Evolutionary conservation across 2,888 invertebrate species (phyloP).

Genomic region (Lycocerus yunnanus): DNA sequence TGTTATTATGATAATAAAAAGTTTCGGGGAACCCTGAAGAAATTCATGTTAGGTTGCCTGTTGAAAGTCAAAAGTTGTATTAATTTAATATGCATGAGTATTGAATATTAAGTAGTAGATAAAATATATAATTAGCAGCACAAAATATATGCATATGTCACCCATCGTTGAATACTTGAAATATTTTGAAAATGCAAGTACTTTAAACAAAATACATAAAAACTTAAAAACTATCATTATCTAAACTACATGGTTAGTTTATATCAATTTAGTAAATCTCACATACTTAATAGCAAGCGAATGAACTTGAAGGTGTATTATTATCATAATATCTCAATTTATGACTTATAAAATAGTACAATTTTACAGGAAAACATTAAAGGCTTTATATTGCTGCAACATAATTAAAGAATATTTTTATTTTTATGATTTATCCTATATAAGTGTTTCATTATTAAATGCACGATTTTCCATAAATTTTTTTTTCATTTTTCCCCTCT

Average conservation of each 20-base stretch:
- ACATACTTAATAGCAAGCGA: conserved; percentile 48
- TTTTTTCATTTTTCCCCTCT: background rate
- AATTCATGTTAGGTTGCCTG: too few species aligned
- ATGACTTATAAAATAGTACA: background rate
- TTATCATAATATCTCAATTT: conserved; percentile 47
- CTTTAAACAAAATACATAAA: conserved; percentile 45
- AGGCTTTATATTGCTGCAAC: background rate
- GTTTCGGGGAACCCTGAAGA: too few species aligned
- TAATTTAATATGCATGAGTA: too few species aligned
- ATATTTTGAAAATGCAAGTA: conserved; percentile 22
- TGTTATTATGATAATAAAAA: too few species aligned
- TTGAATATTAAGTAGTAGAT: too few species aligned
- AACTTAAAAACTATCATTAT: conserved; percentile 49
- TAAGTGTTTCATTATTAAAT: background rate
- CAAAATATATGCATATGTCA: background rate
- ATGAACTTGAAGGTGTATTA: conserved; percentile 33
- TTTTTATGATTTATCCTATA: background rate
- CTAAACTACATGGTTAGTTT: conserved; percentile 45
- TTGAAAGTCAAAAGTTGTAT: too few species aligned
- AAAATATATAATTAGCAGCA: too few species aligned
- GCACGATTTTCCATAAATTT: background rate
- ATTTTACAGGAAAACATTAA: background rate
- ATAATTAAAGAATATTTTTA: background rate
- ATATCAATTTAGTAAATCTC: conserved; percentile 52
- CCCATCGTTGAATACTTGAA: background rate